A percentile compares a stretch with the other conserved stretches of the same genome.
phyloP scores from a whole-genome alignment of 2,113 vertebrate genomes.

The Maylandia zebra region DNA sequence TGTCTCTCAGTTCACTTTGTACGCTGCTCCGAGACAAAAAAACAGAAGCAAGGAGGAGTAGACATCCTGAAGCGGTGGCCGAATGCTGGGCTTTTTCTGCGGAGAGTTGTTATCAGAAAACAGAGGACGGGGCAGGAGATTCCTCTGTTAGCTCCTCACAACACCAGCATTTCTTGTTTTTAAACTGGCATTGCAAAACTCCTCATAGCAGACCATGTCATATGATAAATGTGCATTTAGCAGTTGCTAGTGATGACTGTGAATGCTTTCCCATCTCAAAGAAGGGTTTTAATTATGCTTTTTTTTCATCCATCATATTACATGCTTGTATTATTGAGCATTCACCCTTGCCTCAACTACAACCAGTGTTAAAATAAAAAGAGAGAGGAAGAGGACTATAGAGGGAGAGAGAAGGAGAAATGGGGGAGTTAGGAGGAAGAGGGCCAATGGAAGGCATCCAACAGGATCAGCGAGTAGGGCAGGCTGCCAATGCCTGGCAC shows the following conservation, averaged over 20 bases:
- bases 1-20: slow-evolving; percentile 29
- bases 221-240: background rate
- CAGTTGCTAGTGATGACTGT: background rate
- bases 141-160: background rate
- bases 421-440: slow-evolving; percentile 37
- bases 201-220: background rate
- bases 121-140: background rate
- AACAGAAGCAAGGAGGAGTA: background rate
- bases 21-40: slow-evolving; percentile 40
- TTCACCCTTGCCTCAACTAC: background rate
- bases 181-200: background rate
- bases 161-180: background rate
- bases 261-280: background rate
- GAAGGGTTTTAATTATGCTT: background rate
- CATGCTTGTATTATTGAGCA: background rate
- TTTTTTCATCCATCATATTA: background rate
- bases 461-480: slow-evolving; percentile 65
- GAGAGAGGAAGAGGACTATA: background rate
- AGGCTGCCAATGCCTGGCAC: slow-evolving; percentile 55
- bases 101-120: background rate
- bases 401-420: slow-evolving; percentile 8
- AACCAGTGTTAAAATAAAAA: slow-evolving; percentile 2
- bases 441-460: slow-evolving; percentile 66
- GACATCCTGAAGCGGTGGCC: background rate
- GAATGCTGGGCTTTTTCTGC: background rate